Evolutionary conservation across 2,888 invertebrate genomes (phyloP).

Genomic region (Choreutis nemorana): DNA sequence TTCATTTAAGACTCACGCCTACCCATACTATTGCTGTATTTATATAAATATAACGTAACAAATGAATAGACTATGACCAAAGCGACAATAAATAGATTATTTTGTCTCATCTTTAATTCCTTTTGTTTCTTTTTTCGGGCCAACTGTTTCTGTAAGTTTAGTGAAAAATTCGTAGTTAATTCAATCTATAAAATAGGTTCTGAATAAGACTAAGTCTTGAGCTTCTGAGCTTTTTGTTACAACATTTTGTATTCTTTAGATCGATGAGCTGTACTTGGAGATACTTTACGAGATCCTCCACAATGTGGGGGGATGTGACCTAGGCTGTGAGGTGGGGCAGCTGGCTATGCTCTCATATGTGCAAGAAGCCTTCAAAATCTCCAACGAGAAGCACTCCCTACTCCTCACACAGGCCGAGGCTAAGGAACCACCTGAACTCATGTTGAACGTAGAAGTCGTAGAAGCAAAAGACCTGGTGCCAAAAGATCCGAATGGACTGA

Average conservation of each 20-base stretch:
- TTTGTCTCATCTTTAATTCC: too few relatives aligned
- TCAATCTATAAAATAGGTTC: too few relatives aligned
- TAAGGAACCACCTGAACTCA: constrained; percentile 84
- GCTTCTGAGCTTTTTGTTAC: too few relatives aligned
- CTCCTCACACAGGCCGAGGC: constrained; percentile 75
- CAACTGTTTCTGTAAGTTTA: too few relatives aligned
- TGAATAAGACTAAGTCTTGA: too few relatives aligned
- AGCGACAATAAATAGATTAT: constrained; percentile 2
- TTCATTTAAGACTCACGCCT: constrained; percentile 1
- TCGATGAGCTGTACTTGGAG: constrained; percentile 87
- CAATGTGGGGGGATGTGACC: constrained; percentile 85
- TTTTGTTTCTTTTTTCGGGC: too few relatives aligned
- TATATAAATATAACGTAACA: too few relatives aligned
- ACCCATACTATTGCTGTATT: not conserved
- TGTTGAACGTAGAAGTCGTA: constrained; percentile 85
- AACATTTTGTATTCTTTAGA: constrained; percentile 54
- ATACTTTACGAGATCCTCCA: constrained; percentile 84
- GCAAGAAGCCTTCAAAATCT: constrained; percentile 80
- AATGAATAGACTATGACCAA: constrained; percentile 3
- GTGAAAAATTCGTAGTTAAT: too few relatives aligned
- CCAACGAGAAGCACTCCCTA: constrained; percentile 77
- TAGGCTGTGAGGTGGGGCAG: constrained; percentile 73
- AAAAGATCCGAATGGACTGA: constrained; percentile 91
- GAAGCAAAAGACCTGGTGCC: constrained; percentile 86
- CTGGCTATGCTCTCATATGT: constrained; percentile 76